Percentiles rank a stretch among this genome's conserved stretches.
phyloP scores from a whole-genome alignment of 37 sponge, comb jelly and placozoan genomes.

The Tethya wilhelma region DNA sequence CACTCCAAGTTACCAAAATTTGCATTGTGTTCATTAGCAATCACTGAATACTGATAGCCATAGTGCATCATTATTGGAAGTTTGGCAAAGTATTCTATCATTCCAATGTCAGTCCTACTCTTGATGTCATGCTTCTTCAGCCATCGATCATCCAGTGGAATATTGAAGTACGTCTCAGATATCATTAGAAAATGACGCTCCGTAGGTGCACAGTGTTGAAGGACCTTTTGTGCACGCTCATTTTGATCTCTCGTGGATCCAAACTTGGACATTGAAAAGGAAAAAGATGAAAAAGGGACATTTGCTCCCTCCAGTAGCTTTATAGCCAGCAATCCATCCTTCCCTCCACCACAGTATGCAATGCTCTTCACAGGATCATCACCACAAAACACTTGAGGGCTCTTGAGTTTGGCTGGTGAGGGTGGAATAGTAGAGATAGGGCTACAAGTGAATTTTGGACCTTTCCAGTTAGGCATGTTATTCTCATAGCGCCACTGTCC shows the following conservation, averaged over 20 bases:
- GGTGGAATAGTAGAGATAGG: not conserved
- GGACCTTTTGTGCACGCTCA: no score
- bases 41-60: not conserved
- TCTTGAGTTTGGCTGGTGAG: not conserved
- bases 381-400: no score
- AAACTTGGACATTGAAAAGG: not conserved
- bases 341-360: constrained; percentile 14
- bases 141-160: constrained; percentile 1
- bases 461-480: no score
- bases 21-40: constrained; percentile 25
- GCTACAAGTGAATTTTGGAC: not conserved
- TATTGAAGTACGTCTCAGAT: not conserved
- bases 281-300: constrained; percentile 3
- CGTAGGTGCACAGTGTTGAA: no score
- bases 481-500: not conserved
- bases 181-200: constrained; percentile 4
- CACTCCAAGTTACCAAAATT: constrained; percentile 27
- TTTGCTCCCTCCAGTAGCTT: constrained; percentile 3
- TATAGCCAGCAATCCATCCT: constrained; percentile 1
- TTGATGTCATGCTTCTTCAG: not conserved
- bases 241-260: constrained; percentile 7
- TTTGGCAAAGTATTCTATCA: not conserved
- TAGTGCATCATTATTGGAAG: constrained; percentile 1
- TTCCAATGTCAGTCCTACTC: no score
- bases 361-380: not conserved